These are phyloP conservation scores for Nannospalax galili DNA, from an alignment of 2,113 vertebrate species.

Conservation along the genomic window DNA sequence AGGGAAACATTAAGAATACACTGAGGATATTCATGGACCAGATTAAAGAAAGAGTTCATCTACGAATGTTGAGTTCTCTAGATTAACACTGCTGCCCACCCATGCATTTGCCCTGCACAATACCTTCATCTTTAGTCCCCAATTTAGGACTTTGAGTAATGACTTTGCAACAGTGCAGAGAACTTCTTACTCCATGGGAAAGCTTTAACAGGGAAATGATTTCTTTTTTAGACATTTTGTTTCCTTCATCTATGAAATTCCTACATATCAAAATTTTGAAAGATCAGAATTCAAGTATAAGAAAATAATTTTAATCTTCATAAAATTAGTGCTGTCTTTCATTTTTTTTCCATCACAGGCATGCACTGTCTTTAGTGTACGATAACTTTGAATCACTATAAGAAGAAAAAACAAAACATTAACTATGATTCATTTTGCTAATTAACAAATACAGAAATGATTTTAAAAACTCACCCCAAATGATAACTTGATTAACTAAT, in stretches of 20 bases:
- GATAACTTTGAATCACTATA: background rate
- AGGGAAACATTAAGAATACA: background rate
- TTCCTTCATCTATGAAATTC: background rate
- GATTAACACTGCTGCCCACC: rapidly evolving
- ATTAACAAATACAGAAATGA: background rate
- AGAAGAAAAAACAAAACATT: background rate
- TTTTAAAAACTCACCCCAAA: slow-evolving; percentile 13
- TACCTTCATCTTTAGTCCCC: background rate
- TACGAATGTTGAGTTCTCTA: too few species aligned
- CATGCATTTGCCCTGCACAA: background rate
- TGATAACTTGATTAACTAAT: background rate
- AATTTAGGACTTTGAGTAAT: background rate
- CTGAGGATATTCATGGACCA: background rate
- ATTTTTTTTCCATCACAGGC: background rate
- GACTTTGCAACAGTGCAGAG: background rate
- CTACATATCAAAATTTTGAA: background rate
- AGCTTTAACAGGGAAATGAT: background rate
- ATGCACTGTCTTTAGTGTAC: background rate
- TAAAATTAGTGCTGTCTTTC: background rate
- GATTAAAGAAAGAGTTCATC: background rate
- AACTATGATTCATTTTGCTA: background rate
- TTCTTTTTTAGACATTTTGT: background rate
- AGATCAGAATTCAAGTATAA: background rate
- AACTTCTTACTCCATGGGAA: background rate
- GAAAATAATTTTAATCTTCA: background rate